Conservation (phyloP, 2,797 vertebrate genomes). For the Eospalax fontanierii region DNA sequence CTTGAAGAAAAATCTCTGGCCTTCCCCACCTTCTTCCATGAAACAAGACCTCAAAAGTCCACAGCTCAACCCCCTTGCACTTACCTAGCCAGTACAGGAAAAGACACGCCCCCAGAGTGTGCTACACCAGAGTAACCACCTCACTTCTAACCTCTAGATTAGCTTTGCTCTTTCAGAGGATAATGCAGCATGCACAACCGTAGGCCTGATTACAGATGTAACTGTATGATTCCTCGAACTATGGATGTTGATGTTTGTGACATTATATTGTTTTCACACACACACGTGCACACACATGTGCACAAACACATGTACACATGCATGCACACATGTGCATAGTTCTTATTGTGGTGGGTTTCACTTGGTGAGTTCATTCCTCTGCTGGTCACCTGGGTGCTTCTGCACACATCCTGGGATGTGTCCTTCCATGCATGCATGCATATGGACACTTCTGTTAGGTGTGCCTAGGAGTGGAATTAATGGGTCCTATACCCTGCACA, state of each 20-base stretch:
- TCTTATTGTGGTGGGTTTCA: not conserved
- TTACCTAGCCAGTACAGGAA: not conserved
- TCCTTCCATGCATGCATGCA: not conserved
- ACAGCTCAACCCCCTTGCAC: not conserved
- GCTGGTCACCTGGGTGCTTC: not conserved
- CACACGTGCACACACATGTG: too few relatives aligned
- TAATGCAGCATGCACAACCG: accelerated
- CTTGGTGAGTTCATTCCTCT: not conserved
- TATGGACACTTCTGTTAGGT: not conserved
- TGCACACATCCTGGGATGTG: not conserved
- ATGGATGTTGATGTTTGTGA: not conserved
- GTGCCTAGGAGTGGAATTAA: not conserved
- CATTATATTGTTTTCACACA: not conserved
- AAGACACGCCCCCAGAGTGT: not conserved
- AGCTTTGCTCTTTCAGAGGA: not conserved
- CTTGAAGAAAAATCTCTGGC: not conserved
- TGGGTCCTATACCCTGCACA: not conserved
- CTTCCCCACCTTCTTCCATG: not conserved
- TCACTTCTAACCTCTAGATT: not conserved
- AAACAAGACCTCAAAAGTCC: not conserved
- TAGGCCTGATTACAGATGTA: not conserved
- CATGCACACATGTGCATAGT: too few relatives aligned
- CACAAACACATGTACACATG: too few relatives aligned
- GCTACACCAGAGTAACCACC: not conserved
- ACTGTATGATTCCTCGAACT: not conserved